A percentile compares a stretch with the other conserved stretches of the same genome.
phyloP scores from a whole-genome alignment of 2,888 invertebrate species.

The Villa cingulata region DNA sequence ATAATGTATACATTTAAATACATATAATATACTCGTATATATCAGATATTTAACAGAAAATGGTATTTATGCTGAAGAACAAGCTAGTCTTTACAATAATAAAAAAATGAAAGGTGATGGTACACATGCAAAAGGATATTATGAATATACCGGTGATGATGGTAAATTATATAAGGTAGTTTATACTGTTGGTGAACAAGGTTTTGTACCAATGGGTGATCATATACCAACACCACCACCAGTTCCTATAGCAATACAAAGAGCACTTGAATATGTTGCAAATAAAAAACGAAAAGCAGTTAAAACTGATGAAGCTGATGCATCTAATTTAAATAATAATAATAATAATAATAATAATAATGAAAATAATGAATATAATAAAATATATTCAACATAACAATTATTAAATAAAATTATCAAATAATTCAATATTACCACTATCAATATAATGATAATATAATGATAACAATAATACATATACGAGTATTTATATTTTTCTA shows the following conservation, averaged over 20 bases:
- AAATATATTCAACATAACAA: too few relatives aligned
- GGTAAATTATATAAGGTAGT: conserved; percentile 40
- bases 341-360: too few relatives aligned
- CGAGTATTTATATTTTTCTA: too few relatives aligned
- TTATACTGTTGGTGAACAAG: conserved; percentile 43
- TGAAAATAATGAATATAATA: too few relatives aligned
- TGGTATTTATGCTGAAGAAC: conserved; percentile 42
- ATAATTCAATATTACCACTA: too few relatives aligned
- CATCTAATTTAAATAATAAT: too few relatives aligned
- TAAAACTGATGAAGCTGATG: not conserved
- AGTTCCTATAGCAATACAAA: conserved; percentile 56
- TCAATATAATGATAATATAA: too few relatives aligned
- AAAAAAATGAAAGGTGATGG: conserved; percentile 37
- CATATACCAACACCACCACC: conserved; percentile 63
- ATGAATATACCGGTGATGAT: conserved; percentile 53
- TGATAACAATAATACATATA: too few relatives aligned
- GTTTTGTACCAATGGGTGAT: conserved; percentile 41
- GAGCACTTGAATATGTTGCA: conserved; percentile 55
- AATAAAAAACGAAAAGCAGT: conserved; percentile 21
- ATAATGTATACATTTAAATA: too few relatives aligned
- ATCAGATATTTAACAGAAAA: conserved; percentile 44
- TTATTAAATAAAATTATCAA: too few relatives aligned
- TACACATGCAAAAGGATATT: conserved; percentile 49
- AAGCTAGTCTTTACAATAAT: conserved; percentile 40
- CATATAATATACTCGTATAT: too few relatives aligned